phyloP scores from a whole-genome alignment of 2,797 vertebrate genomes.

The Nyctalus aviator region DNA sequence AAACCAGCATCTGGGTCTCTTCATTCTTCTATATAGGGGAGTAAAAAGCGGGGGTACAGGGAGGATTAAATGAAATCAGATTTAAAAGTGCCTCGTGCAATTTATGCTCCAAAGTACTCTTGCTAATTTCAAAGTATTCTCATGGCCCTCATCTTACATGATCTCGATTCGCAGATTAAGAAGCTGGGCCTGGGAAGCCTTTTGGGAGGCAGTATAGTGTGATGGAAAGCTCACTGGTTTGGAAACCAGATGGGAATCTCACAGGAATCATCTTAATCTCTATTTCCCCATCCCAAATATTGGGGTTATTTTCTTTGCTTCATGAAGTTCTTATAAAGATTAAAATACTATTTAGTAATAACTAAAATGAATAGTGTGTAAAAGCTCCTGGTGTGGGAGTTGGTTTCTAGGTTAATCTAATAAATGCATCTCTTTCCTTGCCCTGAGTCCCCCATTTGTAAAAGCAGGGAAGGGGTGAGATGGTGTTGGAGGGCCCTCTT shows the following conservation, averaged over 20 bases:
- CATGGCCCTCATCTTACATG: not conserved
- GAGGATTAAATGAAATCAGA: not conserved
- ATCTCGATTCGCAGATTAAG: not conserved
- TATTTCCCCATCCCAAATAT: not conserved
- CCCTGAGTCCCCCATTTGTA: not conserved
- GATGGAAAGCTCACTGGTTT: not conserved
- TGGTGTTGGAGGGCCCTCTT: not conserved
- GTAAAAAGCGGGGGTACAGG: not conserved
- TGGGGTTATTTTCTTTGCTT: not conserved
- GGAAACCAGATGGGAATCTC: not conserved
- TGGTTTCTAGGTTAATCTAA: not conserved
- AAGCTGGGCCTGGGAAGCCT: not conserved
- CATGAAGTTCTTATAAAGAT: not conserved
- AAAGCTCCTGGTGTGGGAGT: not conserved
- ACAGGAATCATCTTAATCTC: not conserved
- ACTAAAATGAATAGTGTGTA: not conserved
- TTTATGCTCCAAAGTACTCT: not conserved
- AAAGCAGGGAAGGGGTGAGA: not conserved
- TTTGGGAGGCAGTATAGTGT: not conserved
- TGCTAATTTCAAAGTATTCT: not conserved
- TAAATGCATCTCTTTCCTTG: not conserved
- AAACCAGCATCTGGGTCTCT: not conserved
- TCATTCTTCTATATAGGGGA: not conserved
- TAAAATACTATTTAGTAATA: not conserved
- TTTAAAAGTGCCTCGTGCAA: not conserved